Percentiles rank a stretch among this genome's conserved stretches.
These are phyloP conservation scores for Helogale parvula DNA, from an alignment of 2,113 vertebrate species.

Conservation along the genomic window DNA sequence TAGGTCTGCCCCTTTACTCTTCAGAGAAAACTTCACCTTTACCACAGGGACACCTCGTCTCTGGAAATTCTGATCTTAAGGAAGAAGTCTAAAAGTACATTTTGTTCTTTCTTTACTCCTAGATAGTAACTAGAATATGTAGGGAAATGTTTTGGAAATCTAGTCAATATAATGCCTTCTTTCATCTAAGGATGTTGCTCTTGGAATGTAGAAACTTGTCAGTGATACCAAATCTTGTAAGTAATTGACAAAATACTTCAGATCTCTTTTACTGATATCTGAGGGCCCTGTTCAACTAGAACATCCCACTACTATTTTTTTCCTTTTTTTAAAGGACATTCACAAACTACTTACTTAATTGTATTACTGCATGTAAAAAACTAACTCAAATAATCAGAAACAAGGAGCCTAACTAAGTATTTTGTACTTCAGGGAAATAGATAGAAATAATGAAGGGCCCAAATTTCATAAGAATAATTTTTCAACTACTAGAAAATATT, in stretches of 20 bases:
- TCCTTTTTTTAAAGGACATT: background rate
- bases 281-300: background rate
- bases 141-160: background rate
- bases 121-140: background rate
- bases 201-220: background rate
- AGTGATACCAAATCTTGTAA: background rate
- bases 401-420: background rate
- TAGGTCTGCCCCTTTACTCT: background rate
- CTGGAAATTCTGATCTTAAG: background rate
- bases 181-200: background rate
- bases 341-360: background rate
- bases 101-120: background rate
- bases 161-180: background rate
- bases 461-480: background rate
- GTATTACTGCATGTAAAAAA: background rate
- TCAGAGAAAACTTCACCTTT: conserved; percentile 7
- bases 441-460: background rate
- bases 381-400: background rate
- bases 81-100: background rate
- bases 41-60: background rate
- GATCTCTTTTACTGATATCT: background rate
- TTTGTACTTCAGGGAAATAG: background rate
- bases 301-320: background rate
- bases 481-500: background rate
- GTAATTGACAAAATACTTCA: background rate